Percentiles rank a stretch among this genome's conserved stretches.
Conservation (phyloP, 2,888 invertebrate genomes). For the Zygaena filipendulae region DNA sequence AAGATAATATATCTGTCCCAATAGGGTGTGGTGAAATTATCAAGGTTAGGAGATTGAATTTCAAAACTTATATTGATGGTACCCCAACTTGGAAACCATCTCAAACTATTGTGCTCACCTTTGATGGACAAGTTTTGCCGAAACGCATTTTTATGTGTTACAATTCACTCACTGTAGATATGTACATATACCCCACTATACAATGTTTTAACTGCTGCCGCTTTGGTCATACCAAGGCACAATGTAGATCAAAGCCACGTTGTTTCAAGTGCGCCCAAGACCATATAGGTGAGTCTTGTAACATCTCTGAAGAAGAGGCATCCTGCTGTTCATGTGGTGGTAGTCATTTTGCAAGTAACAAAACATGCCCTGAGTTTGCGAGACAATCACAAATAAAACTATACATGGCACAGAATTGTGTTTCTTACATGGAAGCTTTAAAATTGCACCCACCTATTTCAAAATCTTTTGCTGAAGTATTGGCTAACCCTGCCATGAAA, state of each 20-base stretch:
- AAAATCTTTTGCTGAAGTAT: too few relatives aligned
- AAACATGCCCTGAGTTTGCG: slow-evolving; percentile 7
- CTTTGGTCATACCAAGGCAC: slow-evolving; percentile 10
- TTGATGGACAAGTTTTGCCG: slow-evolving; percentile 8
- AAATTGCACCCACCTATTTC: too few relatives aligned
- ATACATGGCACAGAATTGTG: slow-evolving; percentile 7
- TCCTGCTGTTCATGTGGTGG: slow-evolving; percentile 9
- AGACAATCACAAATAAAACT: slow-evolving; percentile 10
- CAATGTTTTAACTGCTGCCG: slow-evolving; percentile 12
- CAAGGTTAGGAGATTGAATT: slow-evolving; percentile 1
- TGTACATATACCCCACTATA: slow-evolving; percentile 14
- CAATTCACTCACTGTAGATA: slow-evolving; percentile 6
- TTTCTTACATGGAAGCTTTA: too few relatives aligned
- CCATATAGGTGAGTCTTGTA: slow-evolving; percentile 8
- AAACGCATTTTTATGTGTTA: slow-evolving; percentile 4
- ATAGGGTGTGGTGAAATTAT: slow-evolving; percentile 4
- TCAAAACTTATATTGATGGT: too few relatives aligned
- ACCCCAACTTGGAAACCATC: too few relatives aligned
- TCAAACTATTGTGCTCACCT: slow-evolving; percentile 4
- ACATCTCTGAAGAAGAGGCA: slow-evolving; percentile 5
- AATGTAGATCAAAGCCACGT: slow-evolving; percentile 9
- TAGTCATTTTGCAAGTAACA: slow-evolving; percentile 5
- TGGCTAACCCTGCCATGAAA: too few relatives aligned
- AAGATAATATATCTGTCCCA: neutral
- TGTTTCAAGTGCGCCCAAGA: slow-evolving; percentile 10